phyloP scores from a whole-genome alignment of 2,797 vertebrate species.

The Echeneis naucrates region DNA sequence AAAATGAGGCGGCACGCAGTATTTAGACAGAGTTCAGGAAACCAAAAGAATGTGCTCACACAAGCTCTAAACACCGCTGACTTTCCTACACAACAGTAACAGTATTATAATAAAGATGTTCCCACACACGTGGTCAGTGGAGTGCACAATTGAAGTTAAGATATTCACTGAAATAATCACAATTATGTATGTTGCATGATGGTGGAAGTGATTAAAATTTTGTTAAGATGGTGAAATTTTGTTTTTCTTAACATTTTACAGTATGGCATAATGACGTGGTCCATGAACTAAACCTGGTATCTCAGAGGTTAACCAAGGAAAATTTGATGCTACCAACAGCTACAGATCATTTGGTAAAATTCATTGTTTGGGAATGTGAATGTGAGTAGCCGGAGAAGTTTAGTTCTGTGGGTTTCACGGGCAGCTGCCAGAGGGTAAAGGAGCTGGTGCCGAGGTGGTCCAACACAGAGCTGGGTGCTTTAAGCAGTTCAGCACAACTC shows the following conservation, averaged over 20 bases:
- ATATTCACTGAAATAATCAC: conserved; percentile 14
- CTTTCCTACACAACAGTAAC: conserved; percentile 6
- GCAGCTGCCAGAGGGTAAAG: conserved; percentile 59
- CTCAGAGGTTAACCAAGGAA: not conserved
- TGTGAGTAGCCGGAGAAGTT: conserved; percentile 37
- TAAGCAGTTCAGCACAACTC: conserved; percentile 53
- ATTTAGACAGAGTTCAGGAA: conserved; percentile 21
- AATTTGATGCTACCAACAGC: not conserved
- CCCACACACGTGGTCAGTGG: not conserved
- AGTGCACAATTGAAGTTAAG: not conserved
- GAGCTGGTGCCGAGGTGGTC: conserved; percentile 45
- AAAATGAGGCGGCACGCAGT: conserved; percentile 8
- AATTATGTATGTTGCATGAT: not conserved
- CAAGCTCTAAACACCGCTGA: conserved; percentile 2
- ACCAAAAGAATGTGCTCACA: conserved; percentile 15
- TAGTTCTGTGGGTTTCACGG: conserved; percentile 48
- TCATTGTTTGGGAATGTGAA: conserved; percentile 11
- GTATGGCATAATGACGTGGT: not conserved
- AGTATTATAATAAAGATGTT: conserved; percentile 10
- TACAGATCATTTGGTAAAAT: conserved; percentile 14
- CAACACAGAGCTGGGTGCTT: conserved; percentile 56
- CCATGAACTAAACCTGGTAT: not conserved
- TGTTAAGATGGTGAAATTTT: not conserved
- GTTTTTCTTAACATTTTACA: conserved; percentile 1
- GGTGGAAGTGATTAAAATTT: not conserved